Evolutionary conservation across 2,113 vertebrate genomes (phyloP).

Genomic region (Syrmaticus mikado): DNA sequence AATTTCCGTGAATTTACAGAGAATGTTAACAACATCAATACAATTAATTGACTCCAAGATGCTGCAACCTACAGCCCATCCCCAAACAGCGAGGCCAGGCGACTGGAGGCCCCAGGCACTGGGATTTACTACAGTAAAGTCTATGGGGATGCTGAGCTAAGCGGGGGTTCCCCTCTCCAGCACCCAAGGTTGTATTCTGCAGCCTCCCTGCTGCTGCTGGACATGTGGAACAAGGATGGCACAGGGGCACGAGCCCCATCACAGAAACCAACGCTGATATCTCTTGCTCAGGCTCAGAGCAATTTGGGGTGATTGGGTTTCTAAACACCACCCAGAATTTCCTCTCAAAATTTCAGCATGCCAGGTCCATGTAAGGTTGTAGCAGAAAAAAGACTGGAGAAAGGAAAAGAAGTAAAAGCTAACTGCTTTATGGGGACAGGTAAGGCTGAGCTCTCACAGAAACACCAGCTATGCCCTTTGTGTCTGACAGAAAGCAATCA

Average conservation of each 20-base stretch:
- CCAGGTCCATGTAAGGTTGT: background rate
- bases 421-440: background rate
- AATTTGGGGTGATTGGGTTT: background rate
- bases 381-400: background rate
- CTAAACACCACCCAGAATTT: background rate
- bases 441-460: background rate
- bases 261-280: background rate
- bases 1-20: background rate
- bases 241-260: fast-evolving
- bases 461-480: background rate
- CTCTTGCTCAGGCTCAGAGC: background rate
- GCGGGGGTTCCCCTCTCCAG: background rate
- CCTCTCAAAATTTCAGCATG: background rate
- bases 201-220: background rate
- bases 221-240: fast-evolving
- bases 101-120: background rate
- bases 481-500: slow-evolving; percentile 49
- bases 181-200: background rate
- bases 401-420: background rate
- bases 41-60: background rate
- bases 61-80: fast-evolving
- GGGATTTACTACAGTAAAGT: background rate
- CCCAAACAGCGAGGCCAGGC: background rate
- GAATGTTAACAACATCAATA: background rate
- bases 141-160: background rate